phyloP scores from a whole-genome alignment of 2,113 vertebrate genomes.

The Labeo rohita region DNA sequence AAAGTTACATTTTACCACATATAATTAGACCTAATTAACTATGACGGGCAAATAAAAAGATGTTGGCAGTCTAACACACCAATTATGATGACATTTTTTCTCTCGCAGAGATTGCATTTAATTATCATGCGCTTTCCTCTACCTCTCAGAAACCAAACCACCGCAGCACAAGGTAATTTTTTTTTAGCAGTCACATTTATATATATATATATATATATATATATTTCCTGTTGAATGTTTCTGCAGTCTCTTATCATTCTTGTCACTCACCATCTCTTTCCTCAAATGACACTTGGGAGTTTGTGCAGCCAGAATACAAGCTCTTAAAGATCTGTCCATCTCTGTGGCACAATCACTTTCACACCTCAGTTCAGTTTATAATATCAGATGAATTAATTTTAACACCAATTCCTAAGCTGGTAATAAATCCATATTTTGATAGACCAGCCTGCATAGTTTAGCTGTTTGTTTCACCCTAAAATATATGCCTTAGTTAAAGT shows the following conservation, averaged over 20 bases:
- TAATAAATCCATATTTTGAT: not conserved
- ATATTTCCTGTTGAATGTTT: constrained; percentile 8
- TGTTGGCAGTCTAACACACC: constrained; percentile 45
- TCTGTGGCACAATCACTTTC: not conserved
- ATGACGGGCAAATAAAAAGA: constrained; percentile 41
- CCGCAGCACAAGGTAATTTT: not conserved
- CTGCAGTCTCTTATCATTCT: constrained; percentile 17
- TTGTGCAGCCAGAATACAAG: not conserved
- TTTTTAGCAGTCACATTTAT: constrained; percentile 35
- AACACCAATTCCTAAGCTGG: not conserved
- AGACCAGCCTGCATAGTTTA: not conserved
- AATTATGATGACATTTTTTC: constrained; percentile 56
- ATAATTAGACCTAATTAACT: constrained; percentile 52
- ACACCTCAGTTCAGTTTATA: not conserved
- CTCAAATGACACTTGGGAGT: constrained; percentile 3
- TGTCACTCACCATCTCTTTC: constrained; percentile 29
- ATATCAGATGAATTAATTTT: not conserved
- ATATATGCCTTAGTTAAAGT: not conserved
- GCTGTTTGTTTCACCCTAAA: not conserved
- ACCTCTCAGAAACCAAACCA: constrained; percentile 31
- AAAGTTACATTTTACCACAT: constrained; percentile 39
- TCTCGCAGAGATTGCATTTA: constrained; percentile 40
- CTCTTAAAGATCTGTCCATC: not conserved
- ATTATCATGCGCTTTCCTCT: constrained; percentile 46
- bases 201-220: not conserved